A percentile compares a stretch with the other conserved stretches of the same genome.
phyloP scores from a whole-genome alignment of 2,113 vertebrate species.

The Verasper variegatus region DNA sequence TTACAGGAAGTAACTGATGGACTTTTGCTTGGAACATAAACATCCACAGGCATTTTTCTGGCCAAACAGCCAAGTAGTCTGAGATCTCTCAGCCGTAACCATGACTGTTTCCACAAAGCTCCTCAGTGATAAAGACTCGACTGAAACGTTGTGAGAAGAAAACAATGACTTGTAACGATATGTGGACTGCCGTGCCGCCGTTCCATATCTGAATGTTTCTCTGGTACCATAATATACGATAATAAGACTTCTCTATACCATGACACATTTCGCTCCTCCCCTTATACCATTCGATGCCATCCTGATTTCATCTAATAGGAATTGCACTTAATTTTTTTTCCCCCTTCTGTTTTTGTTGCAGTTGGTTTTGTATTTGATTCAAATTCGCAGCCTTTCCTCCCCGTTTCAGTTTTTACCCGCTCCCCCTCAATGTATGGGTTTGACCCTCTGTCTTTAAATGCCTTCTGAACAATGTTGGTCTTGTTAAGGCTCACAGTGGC shows the following conservation, averaged over 20 bases:
- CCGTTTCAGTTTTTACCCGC: conserved; percentile 46
- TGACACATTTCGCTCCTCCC: conserved; percentile 43
- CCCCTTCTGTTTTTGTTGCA: conserved; percentile 59
- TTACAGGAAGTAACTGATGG: conserved; percentile 38
- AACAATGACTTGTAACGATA: conserved; percentile 53
- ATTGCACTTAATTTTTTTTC: conserved; percentile 69
- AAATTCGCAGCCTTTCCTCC: conserved; percentile 53
- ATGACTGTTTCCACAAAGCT: conserved; percentile 41
- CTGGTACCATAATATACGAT: conserved; percentile 62
- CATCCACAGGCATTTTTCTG: conserved; percentile 59
- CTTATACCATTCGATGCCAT: conserved; percentile 62
- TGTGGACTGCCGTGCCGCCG: conserved; percentile 60
- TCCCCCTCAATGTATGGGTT: conserved; percentile 60
- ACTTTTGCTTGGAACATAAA: conserved; percentile 57
- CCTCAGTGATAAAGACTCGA: conserved; percentile 36
- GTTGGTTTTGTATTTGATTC: conserved; percentile 67
- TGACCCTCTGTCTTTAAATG: conserved; percentile 70
- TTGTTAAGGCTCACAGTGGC: conserved; percentile 77
- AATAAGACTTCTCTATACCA: conserved; percentile 58
- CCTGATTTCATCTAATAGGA: conserved; percentile 71
- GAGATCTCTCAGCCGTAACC: conserved; percentile 7
- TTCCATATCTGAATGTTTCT: conserved; percentile 72
- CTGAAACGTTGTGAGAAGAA: conserved; percentile 46
- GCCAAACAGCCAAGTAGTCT: conserved; percentile 46
- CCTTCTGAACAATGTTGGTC: conserved; percentile 78